Conservation (phyloP, 2,797 vertebrate genomes). For the Premnoplex brunnescens region DNA sequence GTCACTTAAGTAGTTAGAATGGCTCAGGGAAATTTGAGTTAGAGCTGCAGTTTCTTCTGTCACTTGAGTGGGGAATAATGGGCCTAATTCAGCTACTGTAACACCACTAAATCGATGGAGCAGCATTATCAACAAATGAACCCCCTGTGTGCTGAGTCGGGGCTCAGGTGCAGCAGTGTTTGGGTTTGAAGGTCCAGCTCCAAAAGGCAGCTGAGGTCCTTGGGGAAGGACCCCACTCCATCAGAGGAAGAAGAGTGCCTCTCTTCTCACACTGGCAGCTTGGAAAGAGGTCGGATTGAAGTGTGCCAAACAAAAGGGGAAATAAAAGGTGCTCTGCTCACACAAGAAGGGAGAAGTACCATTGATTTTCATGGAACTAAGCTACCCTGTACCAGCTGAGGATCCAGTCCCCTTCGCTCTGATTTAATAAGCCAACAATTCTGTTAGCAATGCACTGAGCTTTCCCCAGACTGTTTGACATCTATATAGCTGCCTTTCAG, state of each 20-base stretch:
- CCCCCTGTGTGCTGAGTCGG: not conserved
- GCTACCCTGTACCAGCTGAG: not conserved
- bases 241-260: not conserved
- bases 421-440: not conserved
- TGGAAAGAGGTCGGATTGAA: not conserved
- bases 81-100: not conserved
- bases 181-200: not conserved
- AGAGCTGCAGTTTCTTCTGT: not conserved
- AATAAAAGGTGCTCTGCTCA: not conserved
- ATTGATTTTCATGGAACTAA: not conserved
- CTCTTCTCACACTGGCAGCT: not conserved
- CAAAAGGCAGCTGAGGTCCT: not conserved
- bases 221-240: not conserved
- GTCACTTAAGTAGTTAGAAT: not conserved
- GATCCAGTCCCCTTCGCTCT: not conserved
- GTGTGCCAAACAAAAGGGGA: not conserved
- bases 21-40: not conserved
- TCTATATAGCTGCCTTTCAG: not conserved
- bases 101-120: not conserved
- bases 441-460: not conserved
- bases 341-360: not conserved
- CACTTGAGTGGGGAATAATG: not conserved
- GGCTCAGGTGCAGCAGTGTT: not conserved
- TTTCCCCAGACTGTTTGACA: not conserved
- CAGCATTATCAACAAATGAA: conserved; percentile 14